phyloP scores from a whole-genome alignment of 2,797 vertebrate genomes.

The Arrhamphus sclerolepis region DNA sequence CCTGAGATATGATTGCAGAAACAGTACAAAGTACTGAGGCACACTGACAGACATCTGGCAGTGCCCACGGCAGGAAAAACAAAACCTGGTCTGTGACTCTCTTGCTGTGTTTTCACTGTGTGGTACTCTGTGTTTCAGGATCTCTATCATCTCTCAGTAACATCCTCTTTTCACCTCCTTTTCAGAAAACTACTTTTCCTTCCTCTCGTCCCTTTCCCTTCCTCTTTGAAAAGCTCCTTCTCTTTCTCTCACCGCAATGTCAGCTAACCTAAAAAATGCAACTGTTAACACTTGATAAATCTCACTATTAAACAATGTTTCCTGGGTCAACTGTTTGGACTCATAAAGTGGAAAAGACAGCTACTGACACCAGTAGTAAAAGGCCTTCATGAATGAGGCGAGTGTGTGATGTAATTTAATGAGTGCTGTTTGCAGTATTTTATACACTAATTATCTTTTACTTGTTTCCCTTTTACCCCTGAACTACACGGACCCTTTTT shows the following conservation, averaged over 20 bases:
- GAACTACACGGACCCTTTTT: constrained; percentile 12
- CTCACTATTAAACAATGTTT: constrained; percentile 61
- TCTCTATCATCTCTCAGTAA: constrained; percentile 38
- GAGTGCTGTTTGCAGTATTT: constrained; percentile 46
- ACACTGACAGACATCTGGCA: constrained; percentile 77
- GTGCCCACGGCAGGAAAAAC: constrained; percentile 51
- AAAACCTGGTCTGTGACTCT: constrained; percentile 61
- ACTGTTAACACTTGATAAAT: constrained; percentile 58
- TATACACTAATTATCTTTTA: constrained; percentile 44
- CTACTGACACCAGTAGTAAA: constrained; percentile 46
- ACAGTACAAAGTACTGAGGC: constrained; percentile 58
- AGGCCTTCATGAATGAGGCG: constrained; percentile 53
- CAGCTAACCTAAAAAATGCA: constrained; percentile 30
- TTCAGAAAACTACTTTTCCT: constrained; percentile 23
- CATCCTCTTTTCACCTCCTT: constrained; percentile 40
- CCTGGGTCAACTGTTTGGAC: constrained; percentile 52
- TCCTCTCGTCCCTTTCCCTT: constrained; percentile 22
- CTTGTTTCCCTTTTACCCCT: constrained; percentile 49
- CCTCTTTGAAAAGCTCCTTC: constrained; percentile 18
- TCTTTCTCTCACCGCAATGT: constrained; percentile 21
- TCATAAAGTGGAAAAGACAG: constrained; percentile 65
- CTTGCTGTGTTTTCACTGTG: constrained; percentile 45
- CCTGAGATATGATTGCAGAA: constrained; percentile 70
- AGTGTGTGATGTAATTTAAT: constrained; percentile 51
- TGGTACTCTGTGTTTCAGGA: constrained; percentile 34